Percentiles rank a stretch among this genome's conserved stretches.
These are phyloP conservation scores for Actinernus sp. DNA, from an alignment of 92 coral and sea anemone species.

Conservation along the genomic window DNA sequence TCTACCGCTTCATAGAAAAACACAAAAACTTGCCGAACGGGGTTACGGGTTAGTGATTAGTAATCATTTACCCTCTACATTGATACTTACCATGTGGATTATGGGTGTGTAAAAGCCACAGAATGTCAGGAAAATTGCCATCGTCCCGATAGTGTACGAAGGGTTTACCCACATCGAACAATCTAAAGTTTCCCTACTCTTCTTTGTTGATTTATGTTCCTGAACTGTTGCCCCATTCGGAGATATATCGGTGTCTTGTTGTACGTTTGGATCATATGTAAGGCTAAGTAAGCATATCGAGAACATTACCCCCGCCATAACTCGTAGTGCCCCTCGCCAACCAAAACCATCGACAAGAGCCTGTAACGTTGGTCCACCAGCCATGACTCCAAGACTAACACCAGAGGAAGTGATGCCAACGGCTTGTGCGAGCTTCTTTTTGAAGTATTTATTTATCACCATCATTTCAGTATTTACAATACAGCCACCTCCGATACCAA, in stretches of 20 bases:
- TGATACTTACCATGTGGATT: constrained; percentile 32
- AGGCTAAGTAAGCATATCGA: background rate
- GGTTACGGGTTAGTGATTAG: too few relatives aligned
- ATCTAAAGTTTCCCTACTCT: background rate
- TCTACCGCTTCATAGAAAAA: too few relatives aligned
- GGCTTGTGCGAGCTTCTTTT: constrained; percentile 47
- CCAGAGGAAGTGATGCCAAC: constrained; percentile 61
- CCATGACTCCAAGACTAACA: constrained; percentile 39
- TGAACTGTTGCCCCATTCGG: constrained; percentile 5
- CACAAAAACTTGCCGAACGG: too few relatives aligned
- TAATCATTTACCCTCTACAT: too few relatives aligned
- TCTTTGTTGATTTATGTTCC: background rate
- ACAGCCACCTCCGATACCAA: constrained; percentile 61
- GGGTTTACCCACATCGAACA: constrained; percentile 18
- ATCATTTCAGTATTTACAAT: constrained; percentile 12
- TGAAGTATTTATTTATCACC: constrained; percentile 44
- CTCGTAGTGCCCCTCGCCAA: constrained; percentile 48
- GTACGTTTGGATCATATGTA: constrained; percentile 18
- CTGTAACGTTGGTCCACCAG: constrained; percentile 44
- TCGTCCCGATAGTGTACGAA: constrained; percentile 5
- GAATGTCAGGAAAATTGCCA: constrained; percentile 1
- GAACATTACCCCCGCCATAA: constrained; percentile 32
- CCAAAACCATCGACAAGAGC: constrained; percentile 28
- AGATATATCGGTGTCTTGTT: background rate
- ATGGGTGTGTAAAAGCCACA: constrained; percentile 30